These are phyloP conservation scores for Atractosteus spatula DNA, from an alignment of 2,113 vertebrate genomes.

Conservation along the genomic window DNA sequence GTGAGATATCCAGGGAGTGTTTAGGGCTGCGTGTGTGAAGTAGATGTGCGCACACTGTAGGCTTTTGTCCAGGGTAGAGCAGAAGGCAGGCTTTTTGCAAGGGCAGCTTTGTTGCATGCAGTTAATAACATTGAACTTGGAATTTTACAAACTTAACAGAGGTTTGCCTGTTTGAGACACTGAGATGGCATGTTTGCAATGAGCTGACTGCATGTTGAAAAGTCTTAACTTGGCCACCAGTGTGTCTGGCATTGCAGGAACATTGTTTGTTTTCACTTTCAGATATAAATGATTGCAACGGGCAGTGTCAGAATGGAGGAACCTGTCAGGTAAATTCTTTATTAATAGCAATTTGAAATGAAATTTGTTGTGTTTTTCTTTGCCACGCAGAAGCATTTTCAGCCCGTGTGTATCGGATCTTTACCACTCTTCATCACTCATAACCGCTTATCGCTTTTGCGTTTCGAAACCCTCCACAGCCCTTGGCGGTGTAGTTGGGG, in stretches of 20 bases:
- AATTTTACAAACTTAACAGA: constrained; percentile 4
- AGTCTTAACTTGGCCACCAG: neutral
- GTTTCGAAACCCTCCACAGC: too few species aligned
- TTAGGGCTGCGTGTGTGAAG: too few species aligned
- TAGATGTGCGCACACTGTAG: too few species aligned
- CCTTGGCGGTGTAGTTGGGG: too few species aligned
- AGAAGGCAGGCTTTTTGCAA: neutral
- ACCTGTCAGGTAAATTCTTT: constrained; percentile 77
- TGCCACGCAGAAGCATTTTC: too few species aligned
- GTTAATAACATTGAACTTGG: constrained; percentile 11
- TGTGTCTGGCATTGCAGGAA: neutral
- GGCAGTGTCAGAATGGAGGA: constrained; percentile 88
- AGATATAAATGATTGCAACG: constrained; percentile 83
- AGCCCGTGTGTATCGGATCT: too few species aligned
- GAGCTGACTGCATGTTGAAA: constrained; percentile 15
- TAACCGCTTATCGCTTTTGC: too few species aligned
- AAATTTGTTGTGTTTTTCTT: too few species aligned
- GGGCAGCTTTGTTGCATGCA: constrained; percentile 13
- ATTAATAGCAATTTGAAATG: neutral
- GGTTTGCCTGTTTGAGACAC: constrained; percentile 33
- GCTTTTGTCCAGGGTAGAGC: neutral
- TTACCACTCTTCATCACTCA: too few species aligned
- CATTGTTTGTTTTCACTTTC: constrained; percentile 19
- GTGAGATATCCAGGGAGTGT: too few species aligned
- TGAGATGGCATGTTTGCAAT: constrained; percentile 26